phyloP scores from a whole-genome alignment of 2,113 vertebrate species.

The Perca fluviatilis region DNA sequence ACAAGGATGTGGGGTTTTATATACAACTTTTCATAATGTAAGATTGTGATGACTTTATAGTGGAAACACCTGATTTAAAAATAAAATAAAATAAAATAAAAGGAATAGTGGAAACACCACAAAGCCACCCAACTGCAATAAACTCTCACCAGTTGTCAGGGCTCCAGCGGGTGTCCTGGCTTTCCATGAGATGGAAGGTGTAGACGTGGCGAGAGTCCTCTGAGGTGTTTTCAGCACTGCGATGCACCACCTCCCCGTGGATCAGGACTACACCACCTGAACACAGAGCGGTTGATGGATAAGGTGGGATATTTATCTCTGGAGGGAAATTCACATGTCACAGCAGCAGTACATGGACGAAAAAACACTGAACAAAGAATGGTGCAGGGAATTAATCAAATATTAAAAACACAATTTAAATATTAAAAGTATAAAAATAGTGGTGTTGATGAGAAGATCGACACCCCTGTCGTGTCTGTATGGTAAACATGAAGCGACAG shows the following conservation, averaged over 20 bases:
- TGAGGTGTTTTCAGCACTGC: constrained; percentile 90
- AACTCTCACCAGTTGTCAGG: constrained; percentile 92
- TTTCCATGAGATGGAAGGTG: constrained; percentile 96
- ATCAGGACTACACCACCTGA: constrained; percentile 92
- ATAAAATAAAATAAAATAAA: background rate
- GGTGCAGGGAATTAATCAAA: background rate
- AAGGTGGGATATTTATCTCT: no score
- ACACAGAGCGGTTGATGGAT: background rate
- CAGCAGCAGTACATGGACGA: no score
- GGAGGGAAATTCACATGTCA: no score
- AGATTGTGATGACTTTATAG: background rate
- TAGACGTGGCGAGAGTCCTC: constrained; percentile 90
- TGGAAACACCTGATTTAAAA: background rate
- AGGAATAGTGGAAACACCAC: background rate
- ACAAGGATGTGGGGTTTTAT: background rate
- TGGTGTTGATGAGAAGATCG: background rate
- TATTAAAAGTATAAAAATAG: no score
- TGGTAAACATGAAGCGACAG: background rate
- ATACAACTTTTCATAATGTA: background rate
- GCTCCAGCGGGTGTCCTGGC: constrained; percentile 89
- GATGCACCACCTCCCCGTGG: constrained; percentile 95
- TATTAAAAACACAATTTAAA: background rate
- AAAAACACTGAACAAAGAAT: no score
- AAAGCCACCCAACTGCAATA: background rate
- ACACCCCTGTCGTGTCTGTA: background rate